A percentile compares a stretch with the other conserved stretches of the same genome.
phyloP scores from a whole-genome alignment of 1,140 invertebrate species.

The Drosophila bipectinata region DNA sequence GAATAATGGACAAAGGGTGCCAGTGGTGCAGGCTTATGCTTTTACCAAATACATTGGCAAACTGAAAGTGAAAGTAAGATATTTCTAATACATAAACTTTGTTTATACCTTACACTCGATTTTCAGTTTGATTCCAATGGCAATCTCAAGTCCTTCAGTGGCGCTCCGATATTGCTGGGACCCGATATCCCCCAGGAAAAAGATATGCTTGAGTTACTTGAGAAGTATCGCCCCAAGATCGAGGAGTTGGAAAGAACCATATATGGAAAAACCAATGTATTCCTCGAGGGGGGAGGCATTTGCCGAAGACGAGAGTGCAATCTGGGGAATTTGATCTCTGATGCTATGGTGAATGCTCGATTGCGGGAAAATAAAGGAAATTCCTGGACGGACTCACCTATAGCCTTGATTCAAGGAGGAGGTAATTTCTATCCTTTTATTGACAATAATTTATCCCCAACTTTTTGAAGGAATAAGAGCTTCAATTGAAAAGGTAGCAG shows the following conservation, averaged over 20 bases:
- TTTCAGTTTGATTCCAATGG: constrained; percentile 89
- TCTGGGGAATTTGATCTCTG: constrained; percentile 92
- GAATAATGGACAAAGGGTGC: constrained; percentile 88
- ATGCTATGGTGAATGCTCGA: constrained; percentile 87
- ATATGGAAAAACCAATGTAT: constrained; percentile 88
- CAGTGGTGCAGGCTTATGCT: constrained; percentile 95
- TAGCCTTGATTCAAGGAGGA: constrained; percentile 91
- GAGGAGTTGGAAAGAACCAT: constrained; percentile 85
- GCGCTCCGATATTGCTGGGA: constrained; percentile 92
- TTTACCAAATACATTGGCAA: constrained; percentile 96
- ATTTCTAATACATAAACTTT: neutral
- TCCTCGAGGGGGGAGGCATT: constrained; percentile 86
- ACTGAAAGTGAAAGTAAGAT: constrained; percentile 85
- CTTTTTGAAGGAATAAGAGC: constrained; percentile 57
- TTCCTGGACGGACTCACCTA: constrained; percentile 90
- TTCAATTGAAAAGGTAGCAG: constrained; percentile 59
- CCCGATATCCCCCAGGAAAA: constrained; percentile 87
- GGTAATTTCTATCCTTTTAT: constrained; percentile 38
- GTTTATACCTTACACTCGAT: neutral
- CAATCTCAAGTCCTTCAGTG: constrained; percentile 88
- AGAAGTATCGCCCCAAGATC: constrained; percentile 86
- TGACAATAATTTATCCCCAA: neutral
- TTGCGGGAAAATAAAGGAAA: constrained; percentile 84
- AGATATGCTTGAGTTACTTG: constrained; percentile 87
- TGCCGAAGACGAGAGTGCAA: constrained; percentile 93